Evolutionary conservation across 1,140 invertebrate genomes (phyloP).

Genomic region (Polypedilum pembai): DNA sequence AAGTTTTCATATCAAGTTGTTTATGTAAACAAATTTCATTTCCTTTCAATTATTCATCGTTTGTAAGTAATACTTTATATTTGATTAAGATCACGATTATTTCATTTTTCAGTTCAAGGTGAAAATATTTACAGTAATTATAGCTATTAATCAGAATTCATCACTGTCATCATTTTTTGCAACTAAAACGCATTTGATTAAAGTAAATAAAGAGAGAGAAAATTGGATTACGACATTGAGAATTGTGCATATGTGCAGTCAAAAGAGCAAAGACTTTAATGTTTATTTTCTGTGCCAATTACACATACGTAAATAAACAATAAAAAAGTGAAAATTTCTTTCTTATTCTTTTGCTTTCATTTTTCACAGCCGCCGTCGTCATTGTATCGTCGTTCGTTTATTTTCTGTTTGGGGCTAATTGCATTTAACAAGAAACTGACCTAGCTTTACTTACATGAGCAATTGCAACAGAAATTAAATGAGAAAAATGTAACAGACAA

Average conservation of each 20-base stretch:
- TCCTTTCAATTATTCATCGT: no score
- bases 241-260: neutral
- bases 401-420: constrained; percentile 15
- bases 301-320: constrained; percentile 20
- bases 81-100: no score
- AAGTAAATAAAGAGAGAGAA: neutral
- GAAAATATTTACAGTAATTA: no score
- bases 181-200: neutral
- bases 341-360: neutral
- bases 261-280: neutral
- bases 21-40: no score
- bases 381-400: neutral
- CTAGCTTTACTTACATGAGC: constrained; percentile 22
- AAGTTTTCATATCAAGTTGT: no score
- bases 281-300: neutral
- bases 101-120: no score
- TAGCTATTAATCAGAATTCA: no score
- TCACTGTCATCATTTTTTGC: neutral
- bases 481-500: neutral
- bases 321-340: neutral
- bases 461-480: constrained; percentile 13
- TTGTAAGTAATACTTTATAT: no score
- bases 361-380: neutral
- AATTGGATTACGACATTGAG: no score
- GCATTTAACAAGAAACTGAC: constrained; percentile 8